phyloP scores from a whole-genome alignment of 2,113 vertebrate genomes.

The Fukomys damarensis region DNA sequence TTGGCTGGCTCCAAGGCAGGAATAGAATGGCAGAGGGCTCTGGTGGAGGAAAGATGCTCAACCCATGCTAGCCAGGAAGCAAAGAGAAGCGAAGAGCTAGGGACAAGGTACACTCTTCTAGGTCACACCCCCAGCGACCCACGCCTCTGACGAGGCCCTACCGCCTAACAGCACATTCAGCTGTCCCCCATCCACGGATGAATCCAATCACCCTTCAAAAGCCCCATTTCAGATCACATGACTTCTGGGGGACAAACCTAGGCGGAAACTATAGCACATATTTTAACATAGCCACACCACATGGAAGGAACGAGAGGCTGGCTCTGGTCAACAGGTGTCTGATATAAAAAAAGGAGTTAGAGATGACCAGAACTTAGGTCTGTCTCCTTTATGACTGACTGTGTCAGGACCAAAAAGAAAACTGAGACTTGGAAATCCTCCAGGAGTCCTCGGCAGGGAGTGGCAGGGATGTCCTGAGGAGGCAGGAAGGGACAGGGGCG shows the following conservation, averaged over 20 bases:
- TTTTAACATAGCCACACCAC: background rate
- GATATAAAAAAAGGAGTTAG: background rate
- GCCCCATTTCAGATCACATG: background rate
- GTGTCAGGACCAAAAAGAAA: background rate
- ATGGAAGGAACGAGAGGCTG: fast-evolving
- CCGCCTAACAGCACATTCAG: background rate
- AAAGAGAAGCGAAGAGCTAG: background rate
- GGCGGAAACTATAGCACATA: background rate
- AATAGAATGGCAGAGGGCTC: background rate
- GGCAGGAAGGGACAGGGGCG: background rate
- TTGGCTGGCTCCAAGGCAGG: background rate
- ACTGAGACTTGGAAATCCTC: conserved; percentile 56
- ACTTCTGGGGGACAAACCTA: background rate
- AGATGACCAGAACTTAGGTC: background rate
- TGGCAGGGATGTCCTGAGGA: background rate
- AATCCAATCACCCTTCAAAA: background rate
- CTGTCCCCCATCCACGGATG: background rate
- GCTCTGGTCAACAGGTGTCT: background rate
- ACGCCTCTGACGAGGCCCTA: background rate
- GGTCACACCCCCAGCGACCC: background rate
- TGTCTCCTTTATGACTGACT: conserved; percentile 42
- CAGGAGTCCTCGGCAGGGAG: background rate
- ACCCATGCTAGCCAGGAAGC: background rate
- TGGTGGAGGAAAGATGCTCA: background rate
- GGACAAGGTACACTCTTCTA: background rate